Evolutionary conservation across 2,113 vertebrate genomes (phyloP).

Genomic region (Tragelaphus scriptus): DNA sequence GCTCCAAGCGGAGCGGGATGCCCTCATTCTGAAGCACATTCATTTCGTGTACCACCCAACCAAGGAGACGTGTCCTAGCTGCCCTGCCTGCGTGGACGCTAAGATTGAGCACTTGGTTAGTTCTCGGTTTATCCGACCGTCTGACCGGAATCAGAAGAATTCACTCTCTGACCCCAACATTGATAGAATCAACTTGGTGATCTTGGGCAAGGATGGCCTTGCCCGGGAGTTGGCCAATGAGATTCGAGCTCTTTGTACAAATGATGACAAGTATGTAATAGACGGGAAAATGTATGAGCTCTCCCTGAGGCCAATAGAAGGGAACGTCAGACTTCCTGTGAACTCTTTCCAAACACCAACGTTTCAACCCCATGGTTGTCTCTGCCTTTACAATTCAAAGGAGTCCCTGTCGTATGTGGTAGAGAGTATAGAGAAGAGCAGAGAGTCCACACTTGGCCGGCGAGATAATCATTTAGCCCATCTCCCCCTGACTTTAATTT

Average conservation of each 20-base stretch:
- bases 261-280: conserved; percentile 92
- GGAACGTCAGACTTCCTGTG: conserved; percentile 95
- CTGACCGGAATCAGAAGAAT: conserved; percentile 88
- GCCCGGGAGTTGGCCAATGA: conserved; percentile 96
- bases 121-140: conserved; percentile 84
- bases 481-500: conserved; percentile 88
- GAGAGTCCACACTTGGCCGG: conserved; percentile 87
- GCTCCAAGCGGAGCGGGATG: conserved; percentile 95
- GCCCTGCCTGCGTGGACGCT: conserved; percentile 88
- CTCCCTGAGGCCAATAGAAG: conserved; percentile 93
- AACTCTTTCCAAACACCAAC: conserved; percentile 97
- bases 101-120: conserved; percentile 91
- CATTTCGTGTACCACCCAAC: conserved; percentile 98
- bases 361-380: conserved; percentile 94
- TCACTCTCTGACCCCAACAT: conserved; percentile 76
- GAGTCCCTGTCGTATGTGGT: conserved; percentile 95
- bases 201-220: conserved; percentile 94
- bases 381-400: conserved; percentile 98
- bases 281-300: conserved; percentile 96
- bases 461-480: conserved; percentile 86
- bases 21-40: conserved; percentile 97
- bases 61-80: conserved; percentile 96
- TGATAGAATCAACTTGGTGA: conserved; percentile 94
- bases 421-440: conserved; percentile 94
- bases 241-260: conserved; percentile 94